phyloP scores from a whole-genome alignment of 2,797 vertebrate species.

The Hydrolagus colliei region DNA sequence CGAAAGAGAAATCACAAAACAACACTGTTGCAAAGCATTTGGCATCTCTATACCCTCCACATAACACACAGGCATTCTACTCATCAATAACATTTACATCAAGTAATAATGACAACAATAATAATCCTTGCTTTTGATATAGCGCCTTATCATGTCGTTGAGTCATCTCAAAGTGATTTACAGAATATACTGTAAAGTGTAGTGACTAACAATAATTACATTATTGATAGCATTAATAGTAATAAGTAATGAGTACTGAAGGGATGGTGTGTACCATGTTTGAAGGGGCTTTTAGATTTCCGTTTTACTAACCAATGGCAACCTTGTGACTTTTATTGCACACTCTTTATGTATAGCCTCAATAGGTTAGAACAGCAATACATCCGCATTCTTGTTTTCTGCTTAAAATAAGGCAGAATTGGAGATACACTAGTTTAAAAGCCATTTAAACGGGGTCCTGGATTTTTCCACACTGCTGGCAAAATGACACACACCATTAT shows the following conservation, averaged over 20 bases:
- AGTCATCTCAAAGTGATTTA: too few species aligned
- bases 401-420: neutral
- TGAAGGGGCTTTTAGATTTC: neutral
- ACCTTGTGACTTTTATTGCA: neutral
- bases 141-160: too few species aligned
- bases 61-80: constrained; percentile 14
- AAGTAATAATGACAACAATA: too few species aligned
- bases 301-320: neutral
- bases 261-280: neutral
- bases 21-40: neutral
- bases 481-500: neutral
- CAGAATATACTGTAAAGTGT: too few species aligned
- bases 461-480: neutral
- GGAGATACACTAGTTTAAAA: neutral
- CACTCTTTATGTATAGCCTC: neutral
- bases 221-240: too few species aligned
- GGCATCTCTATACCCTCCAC: neutral
- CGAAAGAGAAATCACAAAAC: constrained; percentile 16
- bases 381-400: neutral
- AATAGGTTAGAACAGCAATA: neutral
- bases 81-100: neutral
- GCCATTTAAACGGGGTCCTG: neutral
- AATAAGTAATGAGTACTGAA: constrained; percentile 7
- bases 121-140: too few species aligned
- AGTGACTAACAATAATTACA: too few species aligned